Evolutionary conservation across 2,113 vertebrate species (phyloP), one percentile per base, ranked within the genome.

Genomic region (Pleuronectes platessa): DNA sequence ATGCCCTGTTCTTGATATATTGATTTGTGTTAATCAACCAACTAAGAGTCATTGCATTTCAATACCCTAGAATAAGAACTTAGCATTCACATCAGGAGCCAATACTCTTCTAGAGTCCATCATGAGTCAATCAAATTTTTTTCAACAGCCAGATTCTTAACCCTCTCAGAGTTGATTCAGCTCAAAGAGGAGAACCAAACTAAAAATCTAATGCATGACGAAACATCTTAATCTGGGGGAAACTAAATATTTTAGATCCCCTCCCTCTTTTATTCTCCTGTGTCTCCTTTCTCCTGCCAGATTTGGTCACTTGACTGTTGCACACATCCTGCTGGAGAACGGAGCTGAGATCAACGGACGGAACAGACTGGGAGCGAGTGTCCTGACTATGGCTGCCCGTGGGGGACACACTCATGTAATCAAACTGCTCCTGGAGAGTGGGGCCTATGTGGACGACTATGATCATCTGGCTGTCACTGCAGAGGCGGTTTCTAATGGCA

Each of bases 341-440:
- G 97, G 97, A 2, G 98, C 97, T 0, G 97, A 99, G 74, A 94
- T 97, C 17, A 97, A 98, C 0, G 96, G 96, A 1, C 95, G 96
- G 72, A 99, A 98, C 90, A 93, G 97, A 13, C 92, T 99, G 8
- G 97, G 98, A n/a, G 96, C 96, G 45, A 97, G 95, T 0, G 96
- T 98, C 68, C 95, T 99, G 24, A 95, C 95, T 0, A 96, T 97
- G 95, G 97, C 97, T 0, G 94, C 96, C 5, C 95, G 98, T 2
- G 97, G 97, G 0, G 97, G 97, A 31, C 97, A 99, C 0, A 59
- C 95, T 71, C 96, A 95, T 2, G 94, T 98, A 71, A 95, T 95
- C 61, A 97, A 97, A 60, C 92, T 97, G 2, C 93, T 99, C 17
- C 91, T 99, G 74, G 97, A 99, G 90, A 94, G 94, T 0, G 95